Evolutionary conservation across 2,888 invertebrate species (phyloP).

Genomic region (Pyrocoelia pectoralis): DNA sequence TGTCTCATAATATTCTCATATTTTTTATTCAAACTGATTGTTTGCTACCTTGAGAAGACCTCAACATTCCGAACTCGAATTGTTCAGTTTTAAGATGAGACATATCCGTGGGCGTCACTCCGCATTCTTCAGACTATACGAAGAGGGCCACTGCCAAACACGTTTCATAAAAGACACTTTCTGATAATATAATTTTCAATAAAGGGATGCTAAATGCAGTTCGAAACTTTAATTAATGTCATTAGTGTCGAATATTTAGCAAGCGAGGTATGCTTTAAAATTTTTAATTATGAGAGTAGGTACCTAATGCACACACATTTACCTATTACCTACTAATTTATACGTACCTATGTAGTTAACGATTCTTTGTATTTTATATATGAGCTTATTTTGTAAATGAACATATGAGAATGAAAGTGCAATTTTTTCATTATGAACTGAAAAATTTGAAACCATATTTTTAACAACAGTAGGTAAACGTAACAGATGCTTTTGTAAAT

Average conservation of each 20-base stretch:
- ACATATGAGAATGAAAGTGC: too few relatives aligned
- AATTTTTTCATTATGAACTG: too few relatives aligned
- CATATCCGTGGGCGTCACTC: conserved; percentile 39
- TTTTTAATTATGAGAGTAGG: neutral
- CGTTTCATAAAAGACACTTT: conserved; percentile 24
- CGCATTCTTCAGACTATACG: conserved; percentile 33
- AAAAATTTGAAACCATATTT: too few relatives aligned
- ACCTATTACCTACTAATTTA: conserved; percentile 2
- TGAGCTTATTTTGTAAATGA: neutral
- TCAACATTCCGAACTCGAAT: conserved; percentile 29
- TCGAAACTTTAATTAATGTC: conserved; percentile 18
- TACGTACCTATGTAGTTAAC: neutral
- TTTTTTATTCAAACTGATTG: conserved; percentile 17
- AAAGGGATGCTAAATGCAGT: neutral
- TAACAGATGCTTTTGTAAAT: too few relatives aligned
- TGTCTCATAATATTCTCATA: conserved; percentile 6
- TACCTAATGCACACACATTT: neutral
- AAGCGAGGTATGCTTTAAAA: neutral
- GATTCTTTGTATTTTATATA: neutral
- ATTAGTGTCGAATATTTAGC: neutral
- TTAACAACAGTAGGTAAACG: too few relatives aligned
- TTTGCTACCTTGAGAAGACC: conserved; percentile 33
- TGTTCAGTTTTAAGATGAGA: conserved; percentile 27
- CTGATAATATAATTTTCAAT: conserved; percentile 12
- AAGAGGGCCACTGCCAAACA: conserved; percentile 31